Base-by-base conservation (phyloP, 2,888 invertebrate genomes). In the Chorisops tibialis region DNA sequence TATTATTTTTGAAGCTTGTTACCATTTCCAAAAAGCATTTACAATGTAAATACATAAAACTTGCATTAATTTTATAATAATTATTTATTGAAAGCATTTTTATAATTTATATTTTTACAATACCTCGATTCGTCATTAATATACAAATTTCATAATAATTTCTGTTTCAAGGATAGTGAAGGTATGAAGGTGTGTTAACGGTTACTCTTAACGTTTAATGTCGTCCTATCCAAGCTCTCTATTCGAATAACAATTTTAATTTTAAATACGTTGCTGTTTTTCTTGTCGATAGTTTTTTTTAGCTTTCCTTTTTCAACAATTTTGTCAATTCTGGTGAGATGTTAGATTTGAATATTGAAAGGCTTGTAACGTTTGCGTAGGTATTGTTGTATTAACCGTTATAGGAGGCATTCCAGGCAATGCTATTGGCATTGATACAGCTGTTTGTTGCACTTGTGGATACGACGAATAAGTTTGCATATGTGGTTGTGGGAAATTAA, bases 371-470 rank as follows among this genome's bases (percentile, higher is more conserved):
- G 64, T 63, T 48, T 63, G 64, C 7, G 67, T 59, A 30, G 69
- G 69, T 63, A 70, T 69, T 30, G 86, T 85, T 16, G 88, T 87
- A 69, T 87, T 88, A 12, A 89, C 89, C 16, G 88, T 89, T 66
- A 90, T 86, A 11, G 89, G 87, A 18, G 90, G 89, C 88, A 89
- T 87, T 37, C 89, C 89, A 2, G 88, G 89, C 67, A 89, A 77
- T 12, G 86, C 84, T 47, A 88, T 84, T 0, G 88, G 87, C 1
- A 87, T 88, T 30, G 86, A 83, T 14, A 87, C 82, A 1, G 82
- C 79, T 30, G 80, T 69, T 11, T 77, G 71, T 63, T 66, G 63
- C 66, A 75, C 74, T 67, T 77, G 77, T n/a, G 77, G 77, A 69
- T 77, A 77, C 30, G 77, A 75, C 56, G 75, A 71, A 63, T 75